Evolutionary conservation across 2,888 invertebrate species (phyloP).

Genomic region (Limnephilus rhombicus): DNA sequence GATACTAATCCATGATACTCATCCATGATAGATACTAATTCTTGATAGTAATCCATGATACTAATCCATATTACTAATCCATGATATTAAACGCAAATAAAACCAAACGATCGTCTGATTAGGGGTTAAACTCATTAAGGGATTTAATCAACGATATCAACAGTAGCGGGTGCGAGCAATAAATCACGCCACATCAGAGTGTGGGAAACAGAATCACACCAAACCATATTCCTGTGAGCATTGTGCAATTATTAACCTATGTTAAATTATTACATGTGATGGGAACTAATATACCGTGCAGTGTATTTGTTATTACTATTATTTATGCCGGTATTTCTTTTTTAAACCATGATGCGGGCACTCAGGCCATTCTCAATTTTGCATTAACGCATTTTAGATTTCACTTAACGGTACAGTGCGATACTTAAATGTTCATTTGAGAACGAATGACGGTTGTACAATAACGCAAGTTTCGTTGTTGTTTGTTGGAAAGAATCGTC

Average conservation of each 20-base stretch:
- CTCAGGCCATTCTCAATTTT: slow-evolving; percentile 45
- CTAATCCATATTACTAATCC: too few species aligned
- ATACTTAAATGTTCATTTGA: slow-evolving; percentile 34
- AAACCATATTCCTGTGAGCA: slow-evolving; percentile 44
- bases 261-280: slow-evolving; percentile 36
- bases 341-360: slow-evolving; percentile 60
- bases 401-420: slow-evolving; percentile 60
- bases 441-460: background rate
- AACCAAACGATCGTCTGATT: too few species aligned
- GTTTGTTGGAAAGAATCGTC: background rate
- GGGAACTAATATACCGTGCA: slow-evolving; percentile 23
- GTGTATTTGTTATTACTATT: slow-evolving; percentile 30
- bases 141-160: background rate
- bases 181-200: slow-evolving; percentile 32
- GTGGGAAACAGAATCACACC: slow-evolving; percentile 50
- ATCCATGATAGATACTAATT: too few species aligned
- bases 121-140: background rate
- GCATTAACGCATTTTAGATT: slow-evolving; percentile 64
- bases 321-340: slow-evolving; percentile 49
- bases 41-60: too few species aligned
- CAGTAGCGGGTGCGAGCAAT: background rate
- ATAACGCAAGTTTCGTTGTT: background rate
- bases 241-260: slow-evolving; percentile 32
- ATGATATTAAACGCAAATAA: too few species aligned
- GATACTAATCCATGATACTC: too few species aligned